A percentile compares a stretch with the other conserved stretches of the same genome.
Evolutionary conservation across 2,797 vertebrate species (phyloP).

Genomic region (Anguilla anguilla): DNA sequence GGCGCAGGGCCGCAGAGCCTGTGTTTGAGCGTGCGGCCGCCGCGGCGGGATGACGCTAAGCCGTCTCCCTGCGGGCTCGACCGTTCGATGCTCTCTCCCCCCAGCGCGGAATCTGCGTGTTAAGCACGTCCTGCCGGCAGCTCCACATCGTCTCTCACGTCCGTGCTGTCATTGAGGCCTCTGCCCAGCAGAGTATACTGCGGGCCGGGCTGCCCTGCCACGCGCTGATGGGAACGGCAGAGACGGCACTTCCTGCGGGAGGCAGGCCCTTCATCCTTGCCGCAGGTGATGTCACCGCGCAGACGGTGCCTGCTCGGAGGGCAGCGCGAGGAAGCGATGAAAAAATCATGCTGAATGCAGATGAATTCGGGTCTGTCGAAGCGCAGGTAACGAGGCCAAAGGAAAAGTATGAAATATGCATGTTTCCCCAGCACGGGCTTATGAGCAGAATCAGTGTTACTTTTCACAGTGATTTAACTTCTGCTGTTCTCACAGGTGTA

Average conservation of each 20-base stretch:
- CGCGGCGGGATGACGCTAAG: neutral
- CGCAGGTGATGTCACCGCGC: neutral
- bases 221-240: neutral
- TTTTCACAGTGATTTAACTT: neutral
- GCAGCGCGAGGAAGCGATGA: neutral
- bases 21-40: neutral
- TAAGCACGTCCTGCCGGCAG: neutral
- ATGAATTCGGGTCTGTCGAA: neutral
- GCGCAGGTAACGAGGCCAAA: neutral
- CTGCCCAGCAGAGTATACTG: neutral
- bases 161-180: neutral
- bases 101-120: neutral
- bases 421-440: neutral
- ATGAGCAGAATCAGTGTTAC: neutral
- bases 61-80: neutral
- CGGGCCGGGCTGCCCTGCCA: neutral
- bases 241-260: neutral
- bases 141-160: neutral
- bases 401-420: constrained; percentile 12
- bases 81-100: neutral
- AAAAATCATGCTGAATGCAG: neutral
- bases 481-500: neutral
- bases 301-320: neutral
- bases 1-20: neutral
- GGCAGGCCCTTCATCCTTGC: neutral